These are phyloP conservation scores for Malthinus seriepunctatus DNA, from an alignment of 2,888 invertebrate genomes.

Conservation along the genomic window DNA sequence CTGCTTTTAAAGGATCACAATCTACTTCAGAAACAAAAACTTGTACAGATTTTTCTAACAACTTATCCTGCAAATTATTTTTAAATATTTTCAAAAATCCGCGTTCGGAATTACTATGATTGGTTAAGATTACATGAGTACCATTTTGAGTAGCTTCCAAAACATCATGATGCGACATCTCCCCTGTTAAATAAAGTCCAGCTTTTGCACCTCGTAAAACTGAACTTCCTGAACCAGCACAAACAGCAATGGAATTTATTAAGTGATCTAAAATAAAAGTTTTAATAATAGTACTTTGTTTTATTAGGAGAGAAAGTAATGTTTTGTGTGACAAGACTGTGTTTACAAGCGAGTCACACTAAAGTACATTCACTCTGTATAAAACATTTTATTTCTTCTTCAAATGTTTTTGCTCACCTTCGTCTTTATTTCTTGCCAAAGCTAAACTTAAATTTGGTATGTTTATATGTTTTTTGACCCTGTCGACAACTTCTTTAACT, in stretches of 20 bases:
- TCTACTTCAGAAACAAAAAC: conserved; percentile 74
- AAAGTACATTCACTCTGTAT: no score
- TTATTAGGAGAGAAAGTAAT: no score
- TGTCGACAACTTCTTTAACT: conserved; percentile 64
- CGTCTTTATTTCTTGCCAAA: conserved; percentile 55
- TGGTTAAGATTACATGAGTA: conserved; percentile 81
- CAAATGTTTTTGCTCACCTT: no score
- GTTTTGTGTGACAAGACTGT: no score
- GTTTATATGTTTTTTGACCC: conserved; percentile 71
- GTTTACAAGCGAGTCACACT: no score
- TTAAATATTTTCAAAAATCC: conserved; percentile 75
- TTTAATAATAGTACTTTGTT: background rate
- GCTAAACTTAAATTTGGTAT: conserved; percentile 76
- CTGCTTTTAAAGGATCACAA: conserved; percentile 75
- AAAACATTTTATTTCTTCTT: no score
- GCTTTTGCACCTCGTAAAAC: conserved; percentile 72
- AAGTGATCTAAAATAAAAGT: conserved; percentile 53
- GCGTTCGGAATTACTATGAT: conserved; percentile 93
- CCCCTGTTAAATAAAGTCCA: conserved; percentile 86
- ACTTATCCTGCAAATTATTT: conserved; percentile 41
- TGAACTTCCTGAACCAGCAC: conserved; percentile 87
- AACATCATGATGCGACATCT: conserved; percentile 95
- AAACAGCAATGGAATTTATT: conserved; percentile 73
- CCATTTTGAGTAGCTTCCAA: conserved; percentile 83
- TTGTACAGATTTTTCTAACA: conserved; percentile 56